Evolutionary conservation across 2,888 invertebrate genomes (phyloP).

Genomic region (Scaptomyza caliginosa): DNA sequence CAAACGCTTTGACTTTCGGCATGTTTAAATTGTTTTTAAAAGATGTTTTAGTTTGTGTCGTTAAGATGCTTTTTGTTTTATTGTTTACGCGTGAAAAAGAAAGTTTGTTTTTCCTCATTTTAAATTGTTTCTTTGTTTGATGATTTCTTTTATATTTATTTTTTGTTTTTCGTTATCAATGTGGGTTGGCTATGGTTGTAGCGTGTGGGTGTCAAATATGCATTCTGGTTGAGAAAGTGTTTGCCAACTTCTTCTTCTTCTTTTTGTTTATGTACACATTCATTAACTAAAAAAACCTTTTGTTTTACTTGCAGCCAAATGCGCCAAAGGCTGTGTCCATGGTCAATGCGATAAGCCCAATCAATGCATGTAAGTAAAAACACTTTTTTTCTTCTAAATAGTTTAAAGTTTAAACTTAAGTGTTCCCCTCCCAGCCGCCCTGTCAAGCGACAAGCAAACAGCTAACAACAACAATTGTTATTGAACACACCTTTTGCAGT

Average conservation of each 20-base stretch:
- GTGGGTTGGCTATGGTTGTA: constrained; percentile 27
- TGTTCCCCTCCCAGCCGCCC: constrained; percentile 40
- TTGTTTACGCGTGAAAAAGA: constrained; percentile 75
- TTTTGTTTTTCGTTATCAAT: constrained; percentile 9
- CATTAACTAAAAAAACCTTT: constrained; percentile 52
- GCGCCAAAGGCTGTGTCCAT: constrained; percentile 96
- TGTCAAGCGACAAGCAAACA: constrained; percentile 6
- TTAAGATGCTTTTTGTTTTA: constrained; percentile 44
- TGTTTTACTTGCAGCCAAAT: constrained; percentile 88
- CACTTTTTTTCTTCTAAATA: no score
- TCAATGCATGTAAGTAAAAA: constrained; percentile 96
- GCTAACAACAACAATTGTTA: constrained; percentile 38
- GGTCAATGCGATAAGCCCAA: constrained; percentile 96
- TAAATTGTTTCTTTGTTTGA: constrained; percentile 39
- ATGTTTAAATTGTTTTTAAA: constrained; percentile 21
- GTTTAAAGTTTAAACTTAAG: not conserved
- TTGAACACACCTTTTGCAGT: constrained; percentile 60
- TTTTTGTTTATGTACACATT: constrained; percentile 46
- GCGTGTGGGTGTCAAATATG: constrained; percentile 59
- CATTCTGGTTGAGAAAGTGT: constrained; percentile 56
- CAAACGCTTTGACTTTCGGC: constrained; percentile 27
- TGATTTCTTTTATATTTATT: no score
- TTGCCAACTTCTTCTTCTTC: constrained; percentile 7
- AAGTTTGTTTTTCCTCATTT: constrained; percentile 50
- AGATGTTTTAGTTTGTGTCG: constrained; percentile 27